Evolutionary conservation across 2,888 invertebrate species (phyloP).

Genomic region (Scrobipalpa costella): DNA sequence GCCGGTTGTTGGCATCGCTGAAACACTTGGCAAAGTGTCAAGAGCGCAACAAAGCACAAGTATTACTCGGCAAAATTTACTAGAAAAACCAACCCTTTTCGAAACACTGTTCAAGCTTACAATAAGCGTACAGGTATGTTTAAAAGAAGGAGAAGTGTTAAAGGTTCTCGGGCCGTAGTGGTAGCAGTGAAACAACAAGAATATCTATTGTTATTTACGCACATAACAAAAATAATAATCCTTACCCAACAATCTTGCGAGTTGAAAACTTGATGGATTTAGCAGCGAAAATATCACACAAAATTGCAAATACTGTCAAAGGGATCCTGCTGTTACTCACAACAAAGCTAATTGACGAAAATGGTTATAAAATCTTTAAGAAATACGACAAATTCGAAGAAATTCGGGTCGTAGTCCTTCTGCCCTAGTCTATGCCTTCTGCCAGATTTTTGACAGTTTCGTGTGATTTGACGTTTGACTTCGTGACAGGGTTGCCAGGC

Average conservation of each 20-base stretch:
- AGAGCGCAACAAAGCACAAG: slow-evolving; percentile 3
- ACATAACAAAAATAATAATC: background rate
- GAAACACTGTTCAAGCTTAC: background rate
- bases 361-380: background rate
- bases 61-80: slow-evolving; percentile 12
- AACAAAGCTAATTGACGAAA: slow-evolving; percentile 12
- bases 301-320: background rate
- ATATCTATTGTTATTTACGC: background rate
- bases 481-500: background rate
- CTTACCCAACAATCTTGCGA: background rate
- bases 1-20: slow-evolving; percentile 12
- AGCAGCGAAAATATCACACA: background rate
- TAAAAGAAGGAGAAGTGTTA: background rate
- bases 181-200: background rate
- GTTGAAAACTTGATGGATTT: background rate
- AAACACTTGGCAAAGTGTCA: slow-evolving; percentile 10
- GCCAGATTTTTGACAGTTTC: background rate
- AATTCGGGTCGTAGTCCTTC: background rate
- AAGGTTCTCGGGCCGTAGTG: background rate
- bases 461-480: background rate
- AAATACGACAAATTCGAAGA: slow-evolving; percentile 7
- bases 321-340: background rate
- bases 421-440: no score
- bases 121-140: background rate
- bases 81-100: no score